phyloP scores from a whole-genome alignment of 2,888 invertebrate species.

The Margaritifera margaritifera region DNA sequence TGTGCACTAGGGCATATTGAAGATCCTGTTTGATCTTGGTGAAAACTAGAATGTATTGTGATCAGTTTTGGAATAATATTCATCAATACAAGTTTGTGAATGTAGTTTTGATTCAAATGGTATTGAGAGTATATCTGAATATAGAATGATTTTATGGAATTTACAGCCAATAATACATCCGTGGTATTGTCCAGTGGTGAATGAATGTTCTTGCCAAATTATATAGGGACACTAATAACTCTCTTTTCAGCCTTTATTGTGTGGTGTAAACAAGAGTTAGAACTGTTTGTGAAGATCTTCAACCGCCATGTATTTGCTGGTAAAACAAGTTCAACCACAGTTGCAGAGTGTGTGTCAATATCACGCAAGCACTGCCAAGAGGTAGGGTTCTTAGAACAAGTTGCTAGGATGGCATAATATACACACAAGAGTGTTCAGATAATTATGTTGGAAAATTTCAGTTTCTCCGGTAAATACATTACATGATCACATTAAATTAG shows the following conservation, averaged over 20 bases:
- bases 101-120: too few relatives aligned
- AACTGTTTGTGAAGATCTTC: conserved; percentile 73
- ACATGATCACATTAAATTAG: too few relatives aligned
- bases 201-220: neutral
- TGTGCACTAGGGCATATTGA: too few relatives aligned
- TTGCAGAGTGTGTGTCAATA: conserved; percentile 89
- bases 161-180: too few relatives aligned
- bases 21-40: too few relatives aligned
- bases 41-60: too few relatives aligned
- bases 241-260: conserved; percentile 82
- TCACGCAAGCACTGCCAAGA: conserved; percentile 84
- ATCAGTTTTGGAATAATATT: too few relatives aligned
- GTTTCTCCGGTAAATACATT: too few relatives aligned
- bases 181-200: neutral
- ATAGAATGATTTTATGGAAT: too few relatives aligned
- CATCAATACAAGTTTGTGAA: too few relatives aligned
- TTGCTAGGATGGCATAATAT: neutral
- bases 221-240: neutral
- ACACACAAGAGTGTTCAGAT: neutral
- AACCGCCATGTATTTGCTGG: conserved; percentile 85
- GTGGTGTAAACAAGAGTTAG: conserved; percentile 83
- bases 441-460: too few relatives aligned
- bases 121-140: too few relatives aligned
- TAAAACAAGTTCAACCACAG: conserved; percentile 86
- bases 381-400: conserved; percentile 67